Base-by-base conservation (phyloP, 2,113 vertebrate species). In the Piprites chloris region DNA sequence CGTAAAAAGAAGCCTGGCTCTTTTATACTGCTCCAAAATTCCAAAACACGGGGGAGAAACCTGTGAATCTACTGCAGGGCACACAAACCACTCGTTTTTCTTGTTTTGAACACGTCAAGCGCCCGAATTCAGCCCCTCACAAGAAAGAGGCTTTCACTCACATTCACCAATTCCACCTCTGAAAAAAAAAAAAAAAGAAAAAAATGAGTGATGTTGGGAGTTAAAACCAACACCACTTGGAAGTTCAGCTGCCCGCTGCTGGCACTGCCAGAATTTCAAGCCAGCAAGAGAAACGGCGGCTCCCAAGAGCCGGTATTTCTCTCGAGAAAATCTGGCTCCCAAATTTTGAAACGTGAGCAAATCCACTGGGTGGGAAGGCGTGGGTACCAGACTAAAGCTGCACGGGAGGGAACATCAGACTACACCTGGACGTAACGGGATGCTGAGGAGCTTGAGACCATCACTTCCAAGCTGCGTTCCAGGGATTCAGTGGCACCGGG, bases 401-500 rank as follows among this genome's bases (percentile, higher is more conserved):
- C 4, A 14, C 49, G 23, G 3, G 9, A 1, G 11, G 55, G 55
- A n/a, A n/a, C 6, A 23, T 22, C 55, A 58, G 5, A 14, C 55
- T 22, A 5, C 22, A 58, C 3, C 50, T 37, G 74, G 49, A 35
- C 0, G 1, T 18, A 14, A 22, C 74, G 66, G 61, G 14, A 53
- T 0, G 23, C 52, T 53, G 81, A 79, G 52, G 37, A 47, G 75
- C 62, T 71, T 37, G 17, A 78, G 82, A 89, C 20, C 24, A 30
- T n/a, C 79, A 85, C 81, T 82, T 65, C 87, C 82, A 93, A 95
- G 91, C 84, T 91, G 93, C 39, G 82, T 76, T 94, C 95, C 92
- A 89, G 86, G 62, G 41, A 78, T 12, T 71, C 46, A 6, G 86
- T 41, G 3, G 24, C 2, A 0, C 44, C 2, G 18, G 18, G 37